phyloP scores from a whole-genome alignment of 2,797 vertebrate species.

The Silurus aristotelis region DNA sequence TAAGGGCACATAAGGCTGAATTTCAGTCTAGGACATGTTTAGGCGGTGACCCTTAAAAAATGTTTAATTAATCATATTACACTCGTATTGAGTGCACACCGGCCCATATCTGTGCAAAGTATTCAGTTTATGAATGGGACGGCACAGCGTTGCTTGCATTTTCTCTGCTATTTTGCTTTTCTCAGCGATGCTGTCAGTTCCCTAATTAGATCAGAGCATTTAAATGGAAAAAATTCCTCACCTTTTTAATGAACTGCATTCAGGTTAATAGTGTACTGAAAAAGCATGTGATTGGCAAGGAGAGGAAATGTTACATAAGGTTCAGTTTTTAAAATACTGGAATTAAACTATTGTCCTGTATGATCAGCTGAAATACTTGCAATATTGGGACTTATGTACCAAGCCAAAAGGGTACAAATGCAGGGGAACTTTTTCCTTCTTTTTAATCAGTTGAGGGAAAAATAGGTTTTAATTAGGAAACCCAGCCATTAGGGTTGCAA shows the following conservation, averaged over 20 bases:
- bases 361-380: neutral
- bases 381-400: neutral
- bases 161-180: slow-evolving; percentile 1
- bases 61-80: slow-evolving; percentile 53
- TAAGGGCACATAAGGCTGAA: slow-evolving; percentile 38
- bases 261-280: neutral
- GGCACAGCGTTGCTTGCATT: neutral
- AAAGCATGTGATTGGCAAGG: neutral
- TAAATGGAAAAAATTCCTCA: neutral
- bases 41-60: slow-evolving; percentile 46
- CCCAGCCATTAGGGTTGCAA: no score
- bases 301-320: neutral
- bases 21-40: slow-evolving; percentile 22
- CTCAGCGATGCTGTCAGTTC: neutral
- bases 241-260: neutral
- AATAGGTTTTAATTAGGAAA: no score
- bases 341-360: neutral
- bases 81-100: slow-evolving; percentile 35
- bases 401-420: neutral
- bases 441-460: neutral
- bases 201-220: neutral
- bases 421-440: neutral
- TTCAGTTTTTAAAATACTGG: neutral
- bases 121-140: slow-evolving; percentile 42
- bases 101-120: slow-evolving; percentile 15